phyloP scores from a whole-genome alignment of 2,797 vertebrate species.

The Falco rusticolus region DNA sequence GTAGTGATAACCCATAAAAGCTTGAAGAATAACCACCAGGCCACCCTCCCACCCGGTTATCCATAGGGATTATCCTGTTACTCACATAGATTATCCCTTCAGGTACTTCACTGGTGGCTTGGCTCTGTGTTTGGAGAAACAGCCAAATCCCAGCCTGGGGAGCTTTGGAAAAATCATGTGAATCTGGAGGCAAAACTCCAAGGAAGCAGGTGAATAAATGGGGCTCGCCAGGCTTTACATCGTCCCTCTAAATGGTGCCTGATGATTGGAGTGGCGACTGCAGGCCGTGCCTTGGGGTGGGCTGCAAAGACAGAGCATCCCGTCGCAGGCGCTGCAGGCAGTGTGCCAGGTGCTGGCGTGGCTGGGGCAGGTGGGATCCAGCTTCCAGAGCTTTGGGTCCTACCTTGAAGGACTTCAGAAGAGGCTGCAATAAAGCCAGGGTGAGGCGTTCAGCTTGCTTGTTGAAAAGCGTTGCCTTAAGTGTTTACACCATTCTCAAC shows the following conservation, averaged over 20 bases:
- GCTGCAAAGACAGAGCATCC: not conserved
- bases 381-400: not conserved
- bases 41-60: not conserved
- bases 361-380: fast-evolving
- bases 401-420: not conserved
- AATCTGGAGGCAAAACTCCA: not conserved
- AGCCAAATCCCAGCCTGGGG: not conserved
- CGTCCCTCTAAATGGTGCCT: not conserved
- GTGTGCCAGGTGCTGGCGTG: not conserved
- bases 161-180: not conserved
- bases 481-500: not conserved
- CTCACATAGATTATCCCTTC: not conserved
- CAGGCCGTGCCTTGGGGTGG: not conserved
- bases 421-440: not conserved
- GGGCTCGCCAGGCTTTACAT: not conserved
- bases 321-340: too few species aligned
- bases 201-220: not conserved
- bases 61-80: not conserved
- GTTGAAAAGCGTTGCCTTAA: not conserved
- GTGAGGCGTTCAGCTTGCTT: not conserved
- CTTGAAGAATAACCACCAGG: not conserved
- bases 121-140: not conserved
- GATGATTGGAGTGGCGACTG: not conserved
- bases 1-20: not conserved
- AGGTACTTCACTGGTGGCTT: not conserved